A percentile compares a stretch with the other conserved stretches of the same genome.
Conservation (phyloP, 2,888 invertebrate species). For the Noctua fimbriata region DNA sequence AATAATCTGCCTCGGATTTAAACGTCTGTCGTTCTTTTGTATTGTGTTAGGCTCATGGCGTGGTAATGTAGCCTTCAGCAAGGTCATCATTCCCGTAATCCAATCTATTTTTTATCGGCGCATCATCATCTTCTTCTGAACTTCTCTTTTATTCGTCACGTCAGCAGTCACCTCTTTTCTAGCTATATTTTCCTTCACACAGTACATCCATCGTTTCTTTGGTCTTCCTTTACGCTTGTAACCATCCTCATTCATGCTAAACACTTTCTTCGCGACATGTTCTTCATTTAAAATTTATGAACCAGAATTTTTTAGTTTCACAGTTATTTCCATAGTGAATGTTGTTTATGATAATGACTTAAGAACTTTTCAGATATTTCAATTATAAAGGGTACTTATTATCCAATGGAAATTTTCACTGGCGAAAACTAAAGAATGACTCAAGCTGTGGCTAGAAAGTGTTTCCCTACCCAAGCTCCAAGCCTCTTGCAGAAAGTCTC, state of each 20-base stretch:
- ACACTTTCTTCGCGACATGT: not conserved
- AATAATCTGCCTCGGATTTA: slow-evolving; percentile 4
- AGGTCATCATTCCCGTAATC: not conserved
- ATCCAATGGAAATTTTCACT: not conserved
- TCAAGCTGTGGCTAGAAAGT: no score
- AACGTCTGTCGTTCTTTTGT: not conserved
- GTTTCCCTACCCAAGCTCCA: no score
- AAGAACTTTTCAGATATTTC: not conserved
- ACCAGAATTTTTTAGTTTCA: not conserved
- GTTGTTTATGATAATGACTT: not conserved
- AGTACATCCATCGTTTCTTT: not conserved
- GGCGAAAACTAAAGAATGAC: no score
- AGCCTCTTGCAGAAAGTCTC: no score
- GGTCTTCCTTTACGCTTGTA: not conserved
- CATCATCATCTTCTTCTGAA: not conserved
- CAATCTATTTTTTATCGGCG: not conserved
- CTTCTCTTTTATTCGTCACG: not conserved
- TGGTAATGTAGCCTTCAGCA: not conserved
- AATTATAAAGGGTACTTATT: not conserved
- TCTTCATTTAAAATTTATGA: not conserved
- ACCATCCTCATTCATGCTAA: not conserved
- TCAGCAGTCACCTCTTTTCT: not conserved
- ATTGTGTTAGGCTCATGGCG: not conserved
- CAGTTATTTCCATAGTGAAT: not conserved
- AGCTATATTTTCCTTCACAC: not conserved